Base-by-base conservation (phyloP, 2,797 vertebrate species). In the Diglossa cyanea region DNA sequence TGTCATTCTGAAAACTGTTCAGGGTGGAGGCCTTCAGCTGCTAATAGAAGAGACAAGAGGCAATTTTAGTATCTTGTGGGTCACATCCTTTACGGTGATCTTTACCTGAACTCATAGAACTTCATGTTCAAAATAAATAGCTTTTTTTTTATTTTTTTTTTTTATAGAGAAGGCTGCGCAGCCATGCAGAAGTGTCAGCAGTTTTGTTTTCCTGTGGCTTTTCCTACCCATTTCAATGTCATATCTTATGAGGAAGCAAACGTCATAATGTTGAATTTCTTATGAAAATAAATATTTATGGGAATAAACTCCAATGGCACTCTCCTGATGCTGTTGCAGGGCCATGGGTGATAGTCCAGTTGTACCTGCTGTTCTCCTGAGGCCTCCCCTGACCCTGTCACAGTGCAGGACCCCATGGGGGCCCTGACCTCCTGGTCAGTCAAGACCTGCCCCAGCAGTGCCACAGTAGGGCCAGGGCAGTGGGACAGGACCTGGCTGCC, bases 81-180 rank as follows among this genome's bases (percentile, higher is more conserved):
- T 96, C 96, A 91, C 33, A 39, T 95, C 68, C 62, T 97, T 94
- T 96, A 83, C 71, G 75, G 65, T 53, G 53, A 91, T 96, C 93
- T 90, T 96, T 83, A 61, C 71, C 78, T 88, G 91, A 94, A 95
- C 91, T 90, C 86, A 86, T 81, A 83, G 95, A 93, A 94, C 90
- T 95, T 95, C 53, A 40, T 5, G n/a, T 94, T 93, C 90, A 95
- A 95, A 96, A 95, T 87, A 95, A 97, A 95, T 94, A 83, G 54
- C 17, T 78, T 82, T 24, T 17, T 58, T 48, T 11, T 63, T 42
- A 53, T 15, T 17, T 63, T 42, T 62, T 15, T 21, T 60, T 26
- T 19, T 3, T 21, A 6, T 35, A 82, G 54, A 94, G 87, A 88
- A 90, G 54, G 11, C 61, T 96, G 90, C 39, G 76, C 62, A 95